These are phyloP conservation scores for Corynorhinus townsendii DNA, from an alignment of 2,113 vertebrate species.

Conservation along the genomic window DNA sequence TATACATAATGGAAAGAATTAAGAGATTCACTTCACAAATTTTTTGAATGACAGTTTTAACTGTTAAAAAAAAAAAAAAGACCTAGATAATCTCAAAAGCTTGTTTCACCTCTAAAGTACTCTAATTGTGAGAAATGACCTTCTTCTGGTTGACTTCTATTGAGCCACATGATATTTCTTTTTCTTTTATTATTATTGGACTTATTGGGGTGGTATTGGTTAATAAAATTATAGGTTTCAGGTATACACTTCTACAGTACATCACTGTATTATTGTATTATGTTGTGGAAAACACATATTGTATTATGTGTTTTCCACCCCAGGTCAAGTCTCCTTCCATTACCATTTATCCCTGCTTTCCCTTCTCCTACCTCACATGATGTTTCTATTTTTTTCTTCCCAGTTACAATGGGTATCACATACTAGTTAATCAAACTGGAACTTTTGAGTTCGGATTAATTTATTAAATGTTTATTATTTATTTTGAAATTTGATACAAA, in stretches of 20 bases:
- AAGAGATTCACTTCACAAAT: background rate
- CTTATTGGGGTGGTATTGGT: background rate
- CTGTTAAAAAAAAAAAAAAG: background rate
- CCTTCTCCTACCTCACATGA: background rate
- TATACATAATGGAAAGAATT: background rate
- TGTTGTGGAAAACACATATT: too few relatives aligned
- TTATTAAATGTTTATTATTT: background rate
- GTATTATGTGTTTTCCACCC: background rate
- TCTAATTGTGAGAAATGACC: background rate
- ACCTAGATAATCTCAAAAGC: background rate
- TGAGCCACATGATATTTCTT: background rate
- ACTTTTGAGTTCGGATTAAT: background rate
- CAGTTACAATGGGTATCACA: background rate
- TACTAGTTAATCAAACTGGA: background rate
- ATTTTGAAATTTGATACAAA: slow-evolving; percentile 6
- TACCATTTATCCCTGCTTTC: background rate
- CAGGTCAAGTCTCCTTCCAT: background rate
- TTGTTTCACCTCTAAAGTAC: background rate
- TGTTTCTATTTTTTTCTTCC: background rate
- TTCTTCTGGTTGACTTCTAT: background rate
- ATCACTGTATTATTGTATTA: background rate
- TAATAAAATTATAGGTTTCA: background rate
- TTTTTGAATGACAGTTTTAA: slow-evolving; percentile 10
- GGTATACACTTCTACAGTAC: background rate
- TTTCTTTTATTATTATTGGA: background rate